A percentile compares a stretch with the other conserved stretches of the same genome.
phyloP scores from a whole-genome alignment of 2,797 vertebrate genomes.

The Tiaroga cobitis region DNA sequence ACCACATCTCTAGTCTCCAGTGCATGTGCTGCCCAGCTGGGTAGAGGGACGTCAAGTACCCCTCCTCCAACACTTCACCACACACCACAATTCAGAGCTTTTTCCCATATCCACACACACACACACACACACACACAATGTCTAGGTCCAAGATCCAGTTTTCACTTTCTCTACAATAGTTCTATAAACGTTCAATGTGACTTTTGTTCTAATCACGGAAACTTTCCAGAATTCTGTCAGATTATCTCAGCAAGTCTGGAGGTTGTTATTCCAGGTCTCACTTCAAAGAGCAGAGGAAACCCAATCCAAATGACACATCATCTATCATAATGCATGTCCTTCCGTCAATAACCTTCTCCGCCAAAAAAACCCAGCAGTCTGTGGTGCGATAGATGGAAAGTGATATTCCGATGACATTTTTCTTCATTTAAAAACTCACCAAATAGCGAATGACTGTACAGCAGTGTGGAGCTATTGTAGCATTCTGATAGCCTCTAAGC shows the following conservation, averaged over 20 bases:
- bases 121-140: not conserved
- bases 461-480: not conserved
- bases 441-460: not conserved
- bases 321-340: constrained; percentile 43
- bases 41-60: constrained; percentile 70
- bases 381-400: constrained; percentile 12
- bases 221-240: constrained; percentile 13
- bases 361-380: constrained; percentile 28
- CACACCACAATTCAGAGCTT: constrained; percentile 54
- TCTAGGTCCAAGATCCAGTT: constrained; percentile 19
- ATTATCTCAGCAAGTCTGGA: constrained; percentile 24
- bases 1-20: constrained; percentile 77
- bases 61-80: constrained; percentile 49
- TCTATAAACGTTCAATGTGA: constrained; percentile 20
- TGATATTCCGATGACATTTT: constrained; percentile 38
- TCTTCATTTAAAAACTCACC: constrained; percentile 31
- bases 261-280: constrained; percentile 43
- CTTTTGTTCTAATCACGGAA: constrained; percentile 40
- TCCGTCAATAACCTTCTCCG: constrained; percentile 37
- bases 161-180: constrained; percentile 31
- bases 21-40: constrained; percentile 81
- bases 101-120: constrained; percentile 30
- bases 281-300: constrained; percentile 46
- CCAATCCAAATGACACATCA: constrained; percentile 44
- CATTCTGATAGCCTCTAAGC: constrained; percentile 10